Evolutionary conservation across 2,113 vertebrate genomes (phyloP).

Genomic region (Opisthocomus hoazin): DNA sequence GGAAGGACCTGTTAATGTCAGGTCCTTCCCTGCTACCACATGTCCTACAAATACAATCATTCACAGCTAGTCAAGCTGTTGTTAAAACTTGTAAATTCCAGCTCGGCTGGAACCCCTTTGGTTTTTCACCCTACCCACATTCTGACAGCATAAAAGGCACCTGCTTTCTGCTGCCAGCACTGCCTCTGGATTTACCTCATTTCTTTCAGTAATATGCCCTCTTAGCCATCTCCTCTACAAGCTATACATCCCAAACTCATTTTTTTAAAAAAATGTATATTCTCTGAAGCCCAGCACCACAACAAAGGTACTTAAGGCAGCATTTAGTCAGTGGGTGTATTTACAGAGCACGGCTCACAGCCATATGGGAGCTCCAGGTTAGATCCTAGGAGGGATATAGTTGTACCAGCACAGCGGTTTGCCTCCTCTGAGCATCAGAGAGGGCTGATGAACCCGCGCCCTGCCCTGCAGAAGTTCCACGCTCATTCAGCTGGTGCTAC

Average conservation of each 20-base stretch:
- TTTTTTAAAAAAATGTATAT: too few species aligned
- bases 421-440: background rate
- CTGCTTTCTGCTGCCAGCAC: background rate
- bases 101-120: background rate
- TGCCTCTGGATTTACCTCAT: background rate
- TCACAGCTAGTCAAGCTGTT: background rate
- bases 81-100: background rate
- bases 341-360: background rate
- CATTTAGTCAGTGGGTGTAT: background rate
- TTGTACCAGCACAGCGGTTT: background rate
- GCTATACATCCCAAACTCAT: background rate
- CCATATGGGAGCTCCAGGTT: background rate
- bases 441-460: background rate
- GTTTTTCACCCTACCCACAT: background rate
- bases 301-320: background rate
- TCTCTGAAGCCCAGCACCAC: background rate
- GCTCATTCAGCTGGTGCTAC: accelerated
- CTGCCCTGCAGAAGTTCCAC: background rate
- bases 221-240: background rate
- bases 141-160: background rate
- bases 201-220: background rate
- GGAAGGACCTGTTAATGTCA: background rate
- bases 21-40: background rate
- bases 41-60: background rate
- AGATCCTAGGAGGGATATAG: background rate